These are phyloP conservation scores for Acanthosepion esculentum DNA, from an alignment of 2,888 invertebrate genomes.

Conservation along the genomic window DNA sequence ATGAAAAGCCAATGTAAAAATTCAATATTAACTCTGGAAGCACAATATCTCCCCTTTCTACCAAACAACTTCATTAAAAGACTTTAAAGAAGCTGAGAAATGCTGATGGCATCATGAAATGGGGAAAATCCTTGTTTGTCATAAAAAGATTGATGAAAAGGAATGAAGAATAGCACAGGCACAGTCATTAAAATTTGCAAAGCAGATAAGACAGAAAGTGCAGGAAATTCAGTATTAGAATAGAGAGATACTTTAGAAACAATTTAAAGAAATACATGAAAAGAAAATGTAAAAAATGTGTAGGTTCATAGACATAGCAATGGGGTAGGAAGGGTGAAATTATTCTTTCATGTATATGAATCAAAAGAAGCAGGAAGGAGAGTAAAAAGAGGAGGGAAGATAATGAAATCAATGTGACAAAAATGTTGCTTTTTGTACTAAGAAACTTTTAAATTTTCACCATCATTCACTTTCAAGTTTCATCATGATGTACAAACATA, in stretches of 20 bases:
- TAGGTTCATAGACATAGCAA: background rate
- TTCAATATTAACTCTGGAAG: background rate
- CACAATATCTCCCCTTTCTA: background rate
- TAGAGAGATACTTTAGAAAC: background rate
- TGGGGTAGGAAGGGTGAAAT: background rate
- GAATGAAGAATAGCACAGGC: background rate
- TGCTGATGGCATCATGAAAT: slow-evolving; percentile 33
- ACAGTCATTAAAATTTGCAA: background rate
- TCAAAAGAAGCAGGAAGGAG: too few species aligned
- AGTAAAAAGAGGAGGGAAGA: background rate
- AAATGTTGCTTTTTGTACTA: background rate
- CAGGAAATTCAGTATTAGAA: background rate
- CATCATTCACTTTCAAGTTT: too few species aligned
- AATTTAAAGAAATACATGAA: background rate
- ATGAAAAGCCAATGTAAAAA: too few species aligned
- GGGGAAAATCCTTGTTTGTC: slow-evolving; percentile 33
- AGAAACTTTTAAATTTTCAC: background rate
- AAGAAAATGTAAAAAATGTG: background rate
- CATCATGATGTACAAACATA: too few species aligned
- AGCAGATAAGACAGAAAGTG: too few species aligned
- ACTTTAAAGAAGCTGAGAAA: background rate
- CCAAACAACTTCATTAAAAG: background rate
- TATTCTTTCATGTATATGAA: too few species aligned
- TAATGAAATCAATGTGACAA: background rate
- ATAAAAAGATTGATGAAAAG: slow-evolving; percentile 23